Evolutionary conservation across 2,113 vertebrate genomes (phyloP), one percentile per base, ranked within the genome.

Genomic region (Nipponia nippon): DNA sequence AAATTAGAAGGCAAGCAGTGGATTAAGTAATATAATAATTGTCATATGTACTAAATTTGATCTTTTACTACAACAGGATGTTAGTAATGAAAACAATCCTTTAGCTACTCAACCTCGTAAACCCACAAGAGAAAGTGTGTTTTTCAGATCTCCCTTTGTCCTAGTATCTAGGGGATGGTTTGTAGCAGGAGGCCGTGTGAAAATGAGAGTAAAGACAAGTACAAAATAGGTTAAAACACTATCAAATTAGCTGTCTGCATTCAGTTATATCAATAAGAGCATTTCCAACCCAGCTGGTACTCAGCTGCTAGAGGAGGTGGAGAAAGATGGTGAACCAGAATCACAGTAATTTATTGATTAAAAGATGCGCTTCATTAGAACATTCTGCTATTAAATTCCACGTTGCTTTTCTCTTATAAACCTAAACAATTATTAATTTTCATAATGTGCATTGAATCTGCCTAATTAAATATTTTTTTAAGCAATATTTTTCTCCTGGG

Each of bases 31-130:
- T 96, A 55, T 36, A 95, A 94, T 75, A 83, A 93, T 49, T 15
- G 5, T 90, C 94, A 83, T 93, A 94, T 97, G 94, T 86, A 95
- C 90, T 95, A 90, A 70, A 96, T 96, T 81, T 95, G 90, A 65
- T 94, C 67, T 96, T 93, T 97, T 93, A 96, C 93, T 95, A 30
- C 71, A 93, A 62, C 96, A 93, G 94, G 91, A 97, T 95, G 94
- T 95, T 56, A 81, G 59, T 95, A 97, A 97, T 95, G 63, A 97
- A 96, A 96, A 97, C 93, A 96, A 86, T 81, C 79, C 75, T 80
- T 78, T 27, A 95, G 81, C 87, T 88, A 83, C 78, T 96, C 93
- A 88, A 71, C 71, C 61, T 91, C 9, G 0, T 59, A 97, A 96
- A 95, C 44, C 87, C 89, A 86, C 46, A 77, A 32, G 81, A 62